Conservation (phyloP, 1,140 invertebrate genomes). For the Pseudomyrmex concolor region DNA sequence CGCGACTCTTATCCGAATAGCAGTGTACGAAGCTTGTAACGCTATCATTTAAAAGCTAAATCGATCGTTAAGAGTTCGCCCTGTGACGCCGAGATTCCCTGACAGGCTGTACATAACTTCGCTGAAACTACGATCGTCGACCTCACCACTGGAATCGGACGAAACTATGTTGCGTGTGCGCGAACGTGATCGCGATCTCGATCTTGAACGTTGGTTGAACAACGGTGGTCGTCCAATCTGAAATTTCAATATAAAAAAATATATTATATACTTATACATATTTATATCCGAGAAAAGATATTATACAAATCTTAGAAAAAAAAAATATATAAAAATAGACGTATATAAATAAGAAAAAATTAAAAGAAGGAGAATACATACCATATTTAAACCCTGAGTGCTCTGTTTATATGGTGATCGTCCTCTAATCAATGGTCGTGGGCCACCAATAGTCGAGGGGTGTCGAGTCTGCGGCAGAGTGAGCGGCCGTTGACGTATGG, state of each 20-base stretch:
- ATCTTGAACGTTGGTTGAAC: slow-evolving; percentile 72
- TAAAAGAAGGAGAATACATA: slow-evolving; percentile 52
- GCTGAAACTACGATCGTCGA: slow-evolving; percentile 81
- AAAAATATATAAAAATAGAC: slow-evolving; percentile 9
- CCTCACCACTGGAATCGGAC: slow-evolving; percentile 66
- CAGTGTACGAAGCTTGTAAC: slow-evolving; percentile 36
- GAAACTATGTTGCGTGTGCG: slow-evolving; percentile 72
- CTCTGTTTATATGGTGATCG: slow-evolving; percentile 78
- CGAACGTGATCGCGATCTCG: slow-evolving; percentile 80
- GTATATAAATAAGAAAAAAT: not conserved
- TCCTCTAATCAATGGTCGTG: slow-evolving; percentile 76
- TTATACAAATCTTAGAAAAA: not conserved
- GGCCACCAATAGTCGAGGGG: slow-evolving; percentile 39
- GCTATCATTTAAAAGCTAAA: slow-evolving; percentile 78
- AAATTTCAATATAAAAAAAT: slow-evolving; percentile 24
- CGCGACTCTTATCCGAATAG: no score
- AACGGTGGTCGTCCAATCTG: slow-evolving; percentile 70
- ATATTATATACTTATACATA: not conserved
- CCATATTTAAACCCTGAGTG: slow-evolving; percentile 72
- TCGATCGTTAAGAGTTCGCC: slow-evolving; percentile 83
- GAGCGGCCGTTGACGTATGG: slow-evolving; percentile 69
- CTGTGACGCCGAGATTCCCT: slow-evolving; percentile 79
- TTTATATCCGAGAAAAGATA: no score
- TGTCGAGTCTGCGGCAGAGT: slow-evolving; percentile 61
- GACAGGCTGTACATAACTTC: slow-evolving; percentile 82